A percentile compares a stretch with the other conserved stretches of the same genome.
Evolutionary conservation across 2,888 invertebrate genomes (phyloP).

Genomic region (Stenoptilia bipunctidactyla): DNA sequence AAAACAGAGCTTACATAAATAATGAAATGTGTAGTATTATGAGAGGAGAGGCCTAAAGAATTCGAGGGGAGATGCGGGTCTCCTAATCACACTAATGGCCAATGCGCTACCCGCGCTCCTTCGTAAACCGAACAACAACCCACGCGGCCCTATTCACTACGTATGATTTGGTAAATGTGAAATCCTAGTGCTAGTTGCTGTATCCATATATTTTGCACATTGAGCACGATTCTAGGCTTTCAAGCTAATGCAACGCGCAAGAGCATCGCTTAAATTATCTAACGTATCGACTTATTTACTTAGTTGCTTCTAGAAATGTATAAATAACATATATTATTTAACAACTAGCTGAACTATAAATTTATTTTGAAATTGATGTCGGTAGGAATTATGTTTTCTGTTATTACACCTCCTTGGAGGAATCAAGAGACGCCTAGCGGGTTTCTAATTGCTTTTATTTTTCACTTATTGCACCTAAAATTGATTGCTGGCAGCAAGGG

Average conservation of each 20-base stretch:
- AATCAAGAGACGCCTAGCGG: too few species aligned
- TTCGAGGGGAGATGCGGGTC: constrained; percentile 49
- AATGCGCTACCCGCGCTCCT: constrained; percentile 47
- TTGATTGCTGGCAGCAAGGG: constrained; percentile 26
- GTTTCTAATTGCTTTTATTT: constrained; percentile 31
- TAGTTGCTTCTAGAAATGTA: too few species aligned
- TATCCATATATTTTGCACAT: background rate
- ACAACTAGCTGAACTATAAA: too few species aligned
- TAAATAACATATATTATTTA: too few species aligned
- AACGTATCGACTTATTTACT: constrained; percentile 32
- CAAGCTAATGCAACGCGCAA: constrained; percentile 57
- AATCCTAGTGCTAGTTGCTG: too few species aligned
- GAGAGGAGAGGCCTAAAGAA: constrained; percentile 67
- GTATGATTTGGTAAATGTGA: too few species aligned
- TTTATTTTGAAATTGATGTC: too few species aligned
- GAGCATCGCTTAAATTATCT: constrained; percentile 53
- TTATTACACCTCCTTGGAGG: too few species aligned
- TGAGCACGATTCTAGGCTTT: constrained; percentile 32
- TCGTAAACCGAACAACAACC: background rate
- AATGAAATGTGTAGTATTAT: constrained; percentile 69
- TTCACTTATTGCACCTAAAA: constrained; percentile 41
- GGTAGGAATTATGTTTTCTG: too few species aligned
- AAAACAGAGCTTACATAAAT: constrained; percentile 65
- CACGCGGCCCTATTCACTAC: too few species aligned
- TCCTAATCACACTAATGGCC: constrained; percentile 72